Base-by-base conservation (phyloP, 2,888 invertebrate species). In the Isoperla grammatica region DNA sequence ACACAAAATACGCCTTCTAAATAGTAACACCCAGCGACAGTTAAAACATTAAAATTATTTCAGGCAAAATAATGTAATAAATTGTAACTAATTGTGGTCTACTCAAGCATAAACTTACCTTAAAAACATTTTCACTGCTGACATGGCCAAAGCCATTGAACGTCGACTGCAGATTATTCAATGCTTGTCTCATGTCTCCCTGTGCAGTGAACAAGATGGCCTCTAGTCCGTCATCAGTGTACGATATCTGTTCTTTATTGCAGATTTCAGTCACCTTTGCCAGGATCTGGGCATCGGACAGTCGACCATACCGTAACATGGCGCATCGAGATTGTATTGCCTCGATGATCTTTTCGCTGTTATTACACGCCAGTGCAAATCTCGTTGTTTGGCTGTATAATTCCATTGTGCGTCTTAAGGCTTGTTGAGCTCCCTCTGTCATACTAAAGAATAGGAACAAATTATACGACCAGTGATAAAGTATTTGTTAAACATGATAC, bases 341-440 rank as follows among this genome's bases (percentile, higher is more conserved):
- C 74, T 99, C 97, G 65, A 99, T 99, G 60, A 99, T 96, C 78
- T 97, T 97, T 72, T 98, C 98, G 61, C 95, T 96, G 67, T 92
- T 93, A 75, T 99, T 99, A 71, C 99, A 99, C 15, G 99, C 99
- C 5, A 99, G 79, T 0, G 97, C 97, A 76, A 99, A 99, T 63
- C 99, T 80, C 0, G 99, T 99, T 0, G 98, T 99, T 71, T 87
- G 88, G 58, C 95, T 95, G 76, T 95, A 98, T 63, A 98, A 84
- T 77, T 99, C 99, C 98, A 99, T 99, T 1, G 97, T 99, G 65
- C 98, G 83, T 17, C 99, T 82, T 57, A 99, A 76, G 0, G 99
- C 99, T 74, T 98, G 97, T 74, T 99, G 98, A 0, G 99, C 99
- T 0, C 97, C 97, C 69, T 97, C 97, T 0, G 99, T 99, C 99